These are phyloP conservation scores for Conus canariensis DNA, from an alignment of 2,888 invertebrate genomes.

Conservation along the genomic window DNA sequence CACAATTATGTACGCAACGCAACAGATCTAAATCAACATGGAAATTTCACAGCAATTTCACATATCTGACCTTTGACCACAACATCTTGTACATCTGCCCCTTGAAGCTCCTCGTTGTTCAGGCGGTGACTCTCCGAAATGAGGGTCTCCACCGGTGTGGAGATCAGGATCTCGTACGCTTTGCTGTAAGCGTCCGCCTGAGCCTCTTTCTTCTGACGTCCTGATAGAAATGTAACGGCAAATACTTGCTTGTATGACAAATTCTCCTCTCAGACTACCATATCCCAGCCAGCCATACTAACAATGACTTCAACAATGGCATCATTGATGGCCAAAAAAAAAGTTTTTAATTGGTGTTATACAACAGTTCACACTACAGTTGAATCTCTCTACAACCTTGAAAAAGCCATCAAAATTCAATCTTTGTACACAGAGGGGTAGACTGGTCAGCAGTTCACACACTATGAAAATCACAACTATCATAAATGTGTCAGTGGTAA, in stretches of 20 bases:
- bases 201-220: constrained; percentile 48
- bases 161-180: constrained; percentile 57
- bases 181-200: constrained; percentile 57
- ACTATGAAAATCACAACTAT: too few species aligned
- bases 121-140: constrained; percentile 58
- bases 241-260: background rate
- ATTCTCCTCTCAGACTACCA: background rate
- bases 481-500: too few species aligned
- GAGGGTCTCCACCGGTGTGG: constrained; percentile 53
- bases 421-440: too few species aligned
- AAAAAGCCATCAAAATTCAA: too few species aligned
- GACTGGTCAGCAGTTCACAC: too few species aligned
- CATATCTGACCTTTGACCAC: constrained; percentile 54
- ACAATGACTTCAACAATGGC: background rate
- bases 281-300: background rate
- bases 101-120: constrained; percentile 55
- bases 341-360: too few species aligned
- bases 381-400: too few species aligned
- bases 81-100: constrained; percentile 59
- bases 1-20: too few species aligned
- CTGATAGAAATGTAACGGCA: background rate
- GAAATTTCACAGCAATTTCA: too few species aligned
- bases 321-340: too few species aligned
- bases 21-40: too few species aligned
- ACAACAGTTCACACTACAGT: too few species aligned